Evolutionary conservation across 2,113 vertebrate genomes (phyloP), one percentile per base, ranked within the genome.

Genomic region (Rhinolophus ferrumequinum): DNA sequence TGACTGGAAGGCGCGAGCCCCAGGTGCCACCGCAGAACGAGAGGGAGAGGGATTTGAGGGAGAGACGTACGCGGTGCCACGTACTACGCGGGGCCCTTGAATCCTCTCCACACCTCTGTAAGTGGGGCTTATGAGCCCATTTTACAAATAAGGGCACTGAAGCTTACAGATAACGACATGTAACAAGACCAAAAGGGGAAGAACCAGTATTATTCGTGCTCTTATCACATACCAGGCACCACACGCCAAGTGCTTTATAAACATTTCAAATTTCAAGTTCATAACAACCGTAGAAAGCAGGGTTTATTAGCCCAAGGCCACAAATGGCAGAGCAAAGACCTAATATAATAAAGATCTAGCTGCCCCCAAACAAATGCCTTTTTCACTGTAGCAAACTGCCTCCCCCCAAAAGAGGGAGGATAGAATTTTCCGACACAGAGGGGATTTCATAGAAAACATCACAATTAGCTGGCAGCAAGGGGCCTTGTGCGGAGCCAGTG

Each of bases 1-100:
- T 0, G 13, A 15, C 41, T n/a, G 1, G 15, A 79, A 24, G 79
- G n/a, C 26, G 0, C 5, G 2, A 2, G 47, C n/a, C 11, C 28
- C 3, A 14, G 21, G 24, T 1, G 26, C 26, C 6, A 10, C n/a
- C 8, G 18, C 16, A 8, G 47, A 22, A 15, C 14, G 2, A 8
- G 41, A 30, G 12, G 8, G 38, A 1, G 22, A 14, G 41, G 30
- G 28, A 14, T 66, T 6, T 5, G 26, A 4, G 15, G 77, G 21
- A 0, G 30, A 26, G 54, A 8, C 8, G n/a, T 35, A 28, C 0
- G 5, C 41, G 91, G 38, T 7, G 54, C 75, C 76, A 4, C 41
- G 54, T 8, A 3, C 73, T 21, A 6, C 2, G 1, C 38, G 0
- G 3, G 70, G 79, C 28, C n/a, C 69, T 19, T 3, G 52, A 41